These are phyloP conservation scores for Steatornis caripensis DNA, from an alignment of 2,113 vertebrate species.

Conservation along the genomic window DNA sequence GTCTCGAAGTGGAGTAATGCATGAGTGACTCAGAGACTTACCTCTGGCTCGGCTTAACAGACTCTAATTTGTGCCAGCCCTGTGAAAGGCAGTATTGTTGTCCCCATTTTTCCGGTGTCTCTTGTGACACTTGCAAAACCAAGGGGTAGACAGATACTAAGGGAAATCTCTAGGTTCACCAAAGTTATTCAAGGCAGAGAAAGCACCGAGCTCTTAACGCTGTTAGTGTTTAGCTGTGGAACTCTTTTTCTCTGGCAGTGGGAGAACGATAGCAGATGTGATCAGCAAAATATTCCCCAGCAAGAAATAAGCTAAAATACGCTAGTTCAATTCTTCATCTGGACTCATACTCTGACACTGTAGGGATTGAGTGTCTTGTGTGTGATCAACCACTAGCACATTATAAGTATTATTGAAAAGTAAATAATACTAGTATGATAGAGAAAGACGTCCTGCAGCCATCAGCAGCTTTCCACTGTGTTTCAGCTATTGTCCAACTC, in stretches of 20 bases:
- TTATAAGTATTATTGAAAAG: not conserved
- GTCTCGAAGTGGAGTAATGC: not conserved
- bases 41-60: not conserved
- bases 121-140: not conserved
- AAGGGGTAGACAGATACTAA: not conserved
- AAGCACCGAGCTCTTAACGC: not conserved
- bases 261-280: not conserved
- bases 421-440: not conserved
- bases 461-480: not conserved
- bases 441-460: not conserved
- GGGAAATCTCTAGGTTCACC: not conserved
- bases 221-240: not conserved
- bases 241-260: not conserved
- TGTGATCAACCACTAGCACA: not conserved
- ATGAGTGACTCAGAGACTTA: not conserved
- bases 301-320: not conserved
- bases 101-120: not conserved
- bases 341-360: not conserved
- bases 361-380: not conserved
- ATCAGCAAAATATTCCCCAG: not conserved
- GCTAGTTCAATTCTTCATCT: not conserved
- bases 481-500: not conserved
- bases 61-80: not conserved
- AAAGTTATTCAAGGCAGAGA: not conserved
- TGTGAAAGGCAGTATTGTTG: not conserved